Conservation (phyloP, 2,888 invertebrate genomes). For the Isotomurus palustris region DNA sequence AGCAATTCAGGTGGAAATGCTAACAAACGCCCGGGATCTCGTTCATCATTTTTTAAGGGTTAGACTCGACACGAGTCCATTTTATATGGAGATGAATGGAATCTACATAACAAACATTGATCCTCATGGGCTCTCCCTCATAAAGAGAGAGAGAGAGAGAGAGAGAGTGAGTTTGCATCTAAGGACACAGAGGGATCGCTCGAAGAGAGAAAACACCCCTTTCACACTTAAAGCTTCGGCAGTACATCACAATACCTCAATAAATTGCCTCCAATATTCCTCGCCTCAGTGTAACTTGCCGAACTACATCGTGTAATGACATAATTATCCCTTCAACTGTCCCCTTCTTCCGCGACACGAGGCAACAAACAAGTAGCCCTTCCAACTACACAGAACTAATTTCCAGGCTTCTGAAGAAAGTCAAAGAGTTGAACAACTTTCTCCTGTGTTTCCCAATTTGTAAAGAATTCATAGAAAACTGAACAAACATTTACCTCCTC, state of each 20-base stretch:
- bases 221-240: slow-evolving; percentile 4
- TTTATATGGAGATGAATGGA: slow-evolving; percentile 19
- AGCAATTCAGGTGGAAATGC: slow-evolving; percentile 46
- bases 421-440: no score
- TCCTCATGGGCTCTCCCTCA: slow-evolving; percentile 10
- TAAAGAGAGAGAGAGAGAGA: neutral
- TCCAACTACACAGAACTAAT: no score
- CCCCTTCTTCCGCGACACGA: no score
- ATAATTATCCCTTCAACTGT: no score
- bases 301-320: no score
- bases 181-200: no score
- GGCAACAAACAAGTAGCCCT: no score
- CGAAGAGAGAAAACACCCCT: slow-evolving; percentile 2
- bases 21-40: slow-evolving; percentile 41
- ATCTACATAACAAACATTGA: slow-evolving; percentile 36
- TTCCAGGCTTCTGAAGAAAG: no score
- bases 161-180: neutral
- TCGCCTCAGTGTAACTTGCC: no score
- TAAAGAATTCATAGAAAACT: slow-evolving; percentile 13
- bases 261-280: no score
- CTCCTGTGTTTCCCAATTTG: slow-evolving; percentile 12
- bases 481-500: neutral
- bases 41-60: slow-evolving; percentile 42
- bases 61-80: slow-evolving; percentile 13
- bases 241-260: no score